Percentiles rank a stretch among this genome's conserved stretches.
These are phyloP conservation scores for Lonchura striata DNA, from an alignment of 2,113 vertebrate species.

Conservation along the genomic window DNA sequence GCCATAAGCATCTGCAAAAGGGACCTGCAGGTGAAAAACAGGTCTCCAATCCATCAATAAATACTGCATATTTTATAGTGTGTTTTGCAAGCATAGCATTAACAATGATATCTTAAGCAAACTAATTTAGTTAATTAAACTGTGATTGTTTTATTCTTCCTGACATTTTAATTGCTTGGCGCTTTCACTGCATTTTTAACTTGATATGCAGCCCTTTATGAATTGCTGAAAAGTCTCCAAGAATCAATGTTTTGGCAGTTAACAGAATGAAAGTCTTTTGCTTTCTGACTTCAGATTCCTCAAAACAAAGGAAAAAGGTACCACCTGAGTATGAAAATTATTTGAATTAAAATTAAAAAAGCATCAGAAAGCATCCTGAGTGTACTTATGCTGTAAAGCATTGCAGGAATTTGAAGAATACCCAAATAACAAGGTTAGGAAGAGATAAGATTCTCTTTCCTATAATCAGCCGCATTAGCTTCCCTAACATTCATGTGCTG, in stretches of 20 bases:
- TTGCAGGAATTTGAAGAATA: not conserved
- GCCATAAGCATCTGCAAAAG: not conserved
- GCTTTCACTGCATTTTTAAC: not conserved
- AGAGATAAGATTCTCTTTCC: not conserved
- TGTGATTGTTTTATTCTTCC: not conserved
- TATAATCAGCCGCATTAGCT: not conserved
- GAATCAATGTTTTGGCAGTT: not conserved
- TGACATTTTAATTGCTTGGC: conserved; percentile 14
- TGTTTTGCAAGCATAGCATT: not conserved
- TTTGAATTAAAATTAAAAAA: not conserved
- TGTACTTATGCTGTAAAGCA: not conserved
- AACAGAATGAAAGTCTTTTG: not conserved
- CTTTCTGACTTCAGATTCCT: not conserved
- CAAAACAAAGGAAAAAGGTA: not conserved
- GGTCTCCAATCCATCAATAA: not conserved
- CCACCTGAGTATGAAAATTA: not conserved
- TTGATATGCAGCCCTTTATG: not conserved
- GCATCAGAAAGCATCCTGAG: not conserved
- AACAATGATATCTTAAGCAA: not conserved
- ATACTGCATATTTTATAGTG: accelerated
- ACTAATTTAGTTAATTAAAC: conserved; percentile 13
- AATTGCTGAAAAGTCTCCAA: not conserved
- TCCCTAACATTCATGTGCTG: not conserved
- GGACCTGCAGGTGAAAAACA: not conserved
- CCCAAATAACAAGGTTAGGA: not conserved